Conservation (phyloP, 2,888 invertebrate species). For the Kuschelorhynchus macadamiae region DNA sequence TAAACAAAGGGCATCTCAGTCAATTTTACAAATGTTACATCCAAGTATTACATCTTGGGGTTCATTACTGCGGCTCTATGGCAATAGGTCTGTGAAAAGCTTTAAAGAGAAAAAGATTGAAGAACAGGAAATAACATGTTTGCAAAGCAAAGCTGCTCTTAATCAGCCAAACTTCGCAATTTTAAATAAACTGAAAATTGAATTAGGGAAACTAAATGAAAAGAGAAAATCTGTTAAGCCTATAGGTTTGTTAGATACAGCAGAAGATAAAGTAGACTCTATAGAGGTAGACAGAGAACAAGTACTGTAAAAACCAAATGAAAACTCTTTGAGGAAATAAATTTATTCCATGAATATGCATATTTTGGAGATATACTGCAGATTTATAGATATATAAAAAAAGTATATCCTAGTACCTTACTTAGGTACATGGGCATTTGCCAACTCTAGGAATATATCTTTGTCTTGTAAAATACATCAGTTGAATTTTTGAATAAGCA, state of each 20-base stretch:
- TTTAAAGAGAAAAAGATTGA: slow-evolving; percentile 93
- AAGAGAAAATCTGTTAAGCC: slow-evolving; percentile 71
- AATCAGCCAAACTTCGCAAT: slow-evolving; percentile 95
- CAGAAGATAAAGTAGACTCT: no score
- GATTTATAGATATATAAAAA: no score
- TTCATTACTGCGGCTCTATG: slow-evolving; percentile 92
- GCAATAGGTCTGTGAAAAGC: slow-evolving; percentile 90
- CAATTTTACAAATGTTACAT: slow-evolving; percentile 92
- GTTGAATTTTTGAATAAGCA: no score
- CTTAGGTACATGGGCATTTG: no score
- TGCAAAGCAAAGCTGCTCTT: slow-evolving; percentile 90
- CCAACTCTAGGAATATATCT: no score
- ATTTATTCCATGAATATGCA: no score
- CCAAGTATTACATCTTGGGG: slow-evolving; percentile 97
- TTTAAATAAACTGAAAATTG: slow-evolving; percentile 84
- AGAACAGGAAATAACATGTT: slow-evolving; percentile 91
- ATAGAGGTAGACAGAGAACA: no score
- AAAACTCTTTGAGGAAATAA: no score
- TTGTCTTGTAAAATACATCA: no score
- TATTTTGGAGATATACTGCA: no score
- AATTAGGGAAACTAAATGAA: slow-evolving; percentile 84
- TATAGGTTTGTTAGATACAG: slow-evolving; percentile 62
- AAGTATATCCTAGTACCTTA: no score
- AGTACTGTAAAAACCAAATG: no score
- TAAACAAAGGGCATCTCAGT: slow-evolving; percentile 96